Base-by-base conservation (phyloP, 2,888 invertebrate genomes). In the Xanthorhoe designata region DNA sequence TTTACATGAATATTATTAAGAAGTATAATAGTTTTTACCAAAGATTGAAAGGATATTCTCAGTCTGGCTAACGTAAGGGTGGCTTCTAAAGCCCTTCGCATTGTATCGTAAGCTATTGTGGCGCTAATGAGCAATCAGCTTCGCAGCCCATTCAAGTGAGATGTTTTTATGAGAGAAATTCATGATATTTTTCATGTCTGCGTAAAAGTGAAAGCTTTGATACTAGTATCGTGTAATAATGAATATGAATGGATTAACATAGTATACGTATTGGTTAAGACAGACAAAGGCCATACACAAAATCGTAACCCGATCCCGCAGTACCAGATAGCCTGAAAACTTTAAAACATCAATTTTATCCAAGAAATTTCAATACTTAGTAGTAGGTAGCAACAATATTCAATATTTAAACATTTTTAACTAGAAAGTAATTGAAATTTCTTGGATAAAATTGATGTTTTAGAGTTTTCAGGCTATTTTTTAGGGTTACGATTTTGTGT, bases 51-150 rank as follows among this genome's bases (percentile, higher is more conserved):
- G 18, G 24, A 57, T 61, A 29, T 42, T 32, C 60, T 47, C 47
- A 53, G 24, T 38, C 29, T 64, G 59, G 8, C 47, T 47, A 47
- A 53, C 38, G 17, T 53, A 49, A 55, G 64, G 59, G 51, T 64
- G 64, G 45, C 45, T 49, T 49, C 10, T 57, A 56, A 38, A 60
- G 32, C 56, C 38, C 24, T 51, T 49, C n/a, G 38, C 75, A 87
- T 89, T 89, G 88, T 89, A 77, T 76, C 73, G 70, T 72, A 67
- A 75, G 69, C 87, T 77, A 91, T 90, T 91, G 90, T 91, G 75
- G 72, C 79, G 72, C 84, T 91, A 91, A 91, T 90, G 91, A 91
- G 90, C 86, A 85, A 90, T 90, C 84, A 86, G 82, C 74, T 83
- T 80, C 80, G 84, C 81, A 78, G 76, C 75, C 79, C 74, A 71